Base-by-base conservation (phyloP, 2,888 invertebrate species). In the Ophion ventricosus region DNA sequence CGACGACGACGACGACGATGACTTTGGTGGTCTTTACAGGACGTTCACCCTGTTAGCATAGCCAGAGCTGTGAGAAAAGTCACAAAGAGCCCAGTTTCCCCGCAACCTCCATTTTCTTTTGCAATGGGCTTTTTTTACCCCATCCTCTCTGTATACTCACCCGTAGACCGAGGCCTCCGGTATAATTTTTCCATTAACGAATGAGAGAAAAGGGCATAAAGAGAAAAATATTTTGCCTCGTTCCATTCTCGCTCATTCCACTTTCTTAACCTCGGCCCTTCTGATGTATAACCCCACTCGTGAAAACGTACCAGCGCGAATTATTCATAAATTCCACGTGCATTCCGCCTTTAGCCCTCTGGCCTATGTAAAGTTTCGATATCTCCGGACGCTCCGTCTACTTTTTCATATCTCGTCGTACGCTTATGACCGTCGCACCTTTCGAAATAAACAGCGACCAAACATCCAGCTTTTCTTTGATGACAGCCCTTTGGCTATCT, bases 151-250 rank as follows among this genome's bases (percentile, higher is more conserved):
- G 20, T 61, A 29, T 40, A 29, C 63, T 59, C 25, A 43, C 63
- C 49, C 76, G 25, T 66, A 26, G 59, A 67, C 73, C 70, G 73
- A 79, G 66, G 73, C 73, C 59, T 26, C 49, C 69, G 43, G 84
- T 85, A 85, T 85, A 85, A 85, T 85, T 82, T 82, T 82, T 82
- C 82, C 82, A 82, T 85, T 85, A 85, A 82, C 84, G 82, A 85
- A 80, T 85, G 76, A 82, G 73, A 57, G 73, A 78, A 43, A 56
- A 67, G 72, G 64, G 78, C 79, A 66, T 63, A 75, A 72, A 78
- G 84, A 75, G 81, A 76, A 82, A 82, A 85, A 80, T 80, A 77
- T 85, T 85, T 82, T 77, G 49, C 79, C 75, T 79, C 54, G 59
- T 43, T 69, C 40, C 35, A 20, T 54, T 43, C 40, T 56, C 23